A percentile compares a stretch with the other conserved stretches of the same genome.
Conservation (phyloP, 1,140 invertebrate genomes). For the Macrobrachium nipponense region DNA sequence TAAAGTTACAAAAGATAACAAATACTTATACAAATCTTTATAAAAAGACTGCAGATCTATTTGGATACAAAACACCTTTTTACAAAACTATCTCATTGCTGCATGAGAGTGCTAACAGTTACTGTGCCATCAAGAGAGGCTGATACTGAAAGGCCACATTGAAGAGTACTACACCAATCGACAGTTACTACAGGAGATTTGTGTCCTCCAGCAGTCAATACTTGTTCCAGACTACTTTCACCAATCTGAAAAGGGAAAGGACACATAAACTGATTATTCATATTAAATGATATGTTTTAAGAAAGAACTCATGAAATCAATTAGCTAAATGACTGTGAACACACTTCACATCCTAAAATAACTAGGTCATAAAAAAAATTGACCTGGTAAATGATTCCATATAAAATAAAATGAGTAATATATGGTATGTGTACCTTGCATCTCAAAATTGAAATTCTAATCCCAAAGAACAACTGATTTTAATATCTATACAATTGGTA, state of each 20-base stretch:
- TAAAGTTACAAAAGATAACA: too few species aligned
- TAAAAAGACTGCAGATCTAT: neutral
- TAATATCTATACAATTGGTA: too few species aligned
- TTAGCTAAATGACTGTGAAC: neutral
- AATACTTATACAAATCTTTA: neutral
- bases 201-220: conserved; percentile 74
- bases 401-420: too few species aligned
- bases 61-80: neutral
- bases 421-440: too few species aligned
- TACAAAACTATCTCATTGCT: conserved; percentile 8
- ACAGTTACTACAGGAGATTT: conserved; percentile 73
- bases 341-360: too few species aligned
- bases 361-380: too few species aligned
- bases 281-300: neutral
- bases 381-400: too few species aligned
- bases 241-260: conserved; percentile 19
- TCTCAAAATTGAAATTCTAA: too few species aligned
- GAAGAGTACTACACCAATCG: conserved; percentile 71
- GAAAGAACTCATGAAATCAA: neutral
- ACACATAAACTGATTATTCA: conserved; percentile 1
- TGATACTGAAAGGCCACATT: conserved; percentile 45
- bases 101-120: conserved; percentile 50
- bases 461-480: too few species aligned
- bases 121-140: conserved; percentile 52
- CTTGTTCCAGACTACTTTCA: conserved; percentile 67